These are phyloP conservation scores for Shinisaurus crocodilurus DNA, from an alignment of 2,113 vertebrate genomes.

Conservation along the genomic window DNA sequence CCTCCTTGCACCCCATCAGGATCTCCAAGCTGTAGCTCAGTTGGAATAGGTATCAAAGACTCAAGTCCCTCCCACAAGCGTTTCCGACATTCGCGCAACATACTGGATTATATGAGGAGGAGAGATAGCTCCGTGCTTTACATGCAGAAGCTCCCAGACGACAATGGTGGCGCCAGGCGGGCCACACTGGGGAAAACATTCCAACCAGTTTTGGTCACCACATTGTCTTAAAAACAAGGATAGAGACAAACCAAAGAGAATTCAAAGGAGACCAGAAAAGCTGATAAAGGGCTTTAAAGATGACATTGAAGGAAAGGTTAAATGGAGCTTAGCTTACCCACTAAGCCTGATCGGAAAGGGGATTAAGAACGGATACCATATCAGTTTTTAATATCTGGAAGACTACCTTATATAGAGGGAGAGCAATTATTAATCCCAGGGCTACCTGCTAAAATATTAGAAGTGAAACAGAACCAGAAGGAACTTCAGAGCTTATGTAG, in stretches of 20 bases:
- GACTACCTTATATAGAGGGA: background rate
- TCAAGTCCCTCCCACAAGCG: background rate
- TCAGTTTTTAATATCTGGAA: constrained; percentile 11
- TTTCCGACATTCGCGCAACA: background rate
- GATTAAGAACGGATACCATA: background rate
- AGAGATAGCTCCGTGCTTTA: background rate
- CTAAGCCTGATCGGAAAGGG: background rate
- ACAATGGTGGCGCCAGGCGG: too few species aligned
- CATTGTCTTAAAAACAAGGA: too few species aligned
- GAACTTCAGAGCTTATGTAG: background rate
- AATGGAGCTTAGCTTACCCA: background rate
- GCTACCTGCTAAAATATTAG: background rate
- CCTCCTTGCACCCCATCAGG: background rate
- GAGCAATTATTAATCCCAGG: background rate
- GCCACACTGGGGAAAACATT: too few species aligned
- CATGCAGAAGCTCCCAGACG: background rate
- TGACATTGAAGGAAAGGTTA: constrained; percentile 14
- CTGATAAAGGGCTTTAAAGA: background rate
- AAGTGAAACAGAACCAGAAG: too few species aligned
- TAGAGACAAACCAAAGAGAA: too few species aligned
- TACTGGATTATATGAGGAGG: too few species aligned
- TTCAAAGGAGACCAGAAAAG: too few species aligned
- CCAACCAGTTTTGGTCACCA: background rate
- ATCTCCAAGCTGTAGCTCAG: background rate
- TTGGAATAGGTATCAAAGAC: background rate